phyloP scores from a whole-genome alignment of 2,888 invertebrate species.

The Latrodectus hesperus region DNA sequence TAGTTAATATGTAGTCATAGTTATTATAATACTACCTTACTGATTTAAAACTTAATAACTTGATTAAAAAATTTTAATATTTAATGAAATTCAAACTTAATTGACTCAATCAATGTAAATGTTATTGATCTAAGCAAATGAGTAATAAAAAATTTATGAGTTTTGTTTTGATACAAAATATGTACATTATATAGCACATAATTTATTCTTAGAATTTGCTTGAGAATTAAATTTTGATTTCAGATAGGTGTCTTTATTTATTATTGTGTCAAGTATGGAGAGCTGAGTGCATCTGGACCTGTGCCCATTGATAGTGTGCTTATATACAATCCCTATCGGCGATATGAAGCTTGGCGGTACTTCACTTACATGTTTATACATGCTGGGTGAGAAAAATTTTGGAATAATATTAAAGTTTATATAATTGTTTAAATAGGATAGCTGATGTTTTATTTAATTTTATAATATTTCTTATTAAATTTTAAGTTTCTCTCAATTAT shows the following conservation, averaged over 20 bases:
- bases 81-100: no score
- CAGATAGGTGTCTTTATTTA: slow-evolving; percentile 78
- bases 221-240: slow-evolving; percentile 18
- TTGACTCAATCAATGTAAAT: no score
- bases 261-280: slow-evolving; percentile 76
- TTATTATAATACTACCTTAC: no score
- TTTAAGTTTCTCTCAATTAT: background rate
- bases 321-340: slow-evolving; percentile 89
- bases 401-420: background rate
- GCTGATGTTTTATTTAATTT: background rate
- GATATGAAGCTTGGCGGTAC: slow-evolving; percentile 94
- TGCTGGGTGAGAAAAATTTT: slow-evolving; percentile 79
- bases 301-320: slow-evolving; percentile 88
- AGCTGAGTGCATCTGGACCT: slow-evolving; percentile 77
- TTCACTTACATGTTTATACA: slow-evolving; percentile 97
- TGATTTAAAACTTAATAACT: no score
- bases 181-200: no score
- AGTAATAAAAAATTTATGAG: no score
- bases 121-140: no score
- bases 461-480: background rate
- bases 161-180: no score
- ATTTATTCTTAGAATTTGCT: background rate
- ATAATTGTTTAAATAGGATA: slow-evolving; percentile 3
- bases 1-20: no score
- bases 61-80: no score